Percentiles rank a stretch among this genome's conserved stretches.
Evolutionary conservation across 2,797 vertebrate genomes (phyloP).

Genomic region (Eospalax fontanierii): DNA sequence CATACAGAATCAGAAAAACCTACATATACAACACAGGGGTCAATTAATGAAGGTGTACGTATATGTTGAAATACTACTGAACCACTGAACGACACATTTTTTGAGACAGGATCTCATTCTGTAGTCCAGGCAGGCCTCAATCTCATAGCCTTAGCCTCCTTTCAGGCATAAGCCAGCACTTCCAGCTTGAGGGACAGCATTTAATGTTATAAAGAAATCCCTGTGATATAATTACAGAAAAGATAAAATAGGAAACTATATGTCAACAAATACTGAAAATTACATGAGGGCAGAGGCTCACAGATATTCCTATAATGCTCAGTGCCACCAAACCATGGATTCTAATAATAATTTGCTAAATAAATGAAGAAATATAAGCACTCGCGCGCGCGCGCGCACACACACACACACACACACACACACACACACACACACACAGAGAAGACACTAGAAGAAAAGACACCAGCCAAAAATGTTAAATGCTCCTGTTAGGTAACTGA

Average conservation of each 20-base stretch:
- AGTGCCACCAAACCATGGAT: not conserved
- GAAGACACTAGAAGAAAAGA: not conserved
- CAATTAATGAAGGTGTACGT: slow-evolving; percentile 38
- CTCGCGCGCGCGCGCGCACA: not conserved
- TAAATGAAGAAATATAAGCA: not conserved
- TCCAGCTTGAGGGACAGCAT: not conserved
- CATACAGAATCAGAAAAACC: slow-evolving; percentile 10
- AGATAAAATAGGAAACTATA: slow-evolving; percentile 57
- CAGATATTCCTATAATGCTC: not conserved
- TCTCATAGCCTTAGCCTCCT: not conserved
- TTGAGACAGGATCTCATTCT: not conserved
- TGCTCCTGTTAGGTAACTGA: slow-evolving; percentile 1
- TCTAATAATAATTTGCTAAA: slow-evolving; percentile 19
- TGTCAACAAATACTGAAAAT: slow-evolving; percentile 30
- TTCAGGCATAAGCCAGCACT: not conserved
- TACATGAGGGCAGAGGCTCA: not conserved
- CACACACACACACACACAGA: too few relatives aligned
- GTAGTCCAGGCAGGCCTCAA: not conserved
- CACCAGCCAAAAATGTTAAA: slow-evolving; percentile 12
- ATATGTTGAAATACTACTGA: slow-evolving; percentile 16
- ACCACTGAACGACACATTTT: not conserved
- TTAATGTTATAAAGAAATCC: slow-evolving; percentile 48
- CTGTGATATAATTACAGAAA: slow-evolving; percentile 22
- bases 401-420: not conserved
- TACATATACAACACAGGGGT: slow-evolving; percentile 2